Percentiles rank a stretch among this genome's conserved stretches.
Conservation (phyloP, 1,140 invertebrate species). For the Cydia strobilella region DNA sequence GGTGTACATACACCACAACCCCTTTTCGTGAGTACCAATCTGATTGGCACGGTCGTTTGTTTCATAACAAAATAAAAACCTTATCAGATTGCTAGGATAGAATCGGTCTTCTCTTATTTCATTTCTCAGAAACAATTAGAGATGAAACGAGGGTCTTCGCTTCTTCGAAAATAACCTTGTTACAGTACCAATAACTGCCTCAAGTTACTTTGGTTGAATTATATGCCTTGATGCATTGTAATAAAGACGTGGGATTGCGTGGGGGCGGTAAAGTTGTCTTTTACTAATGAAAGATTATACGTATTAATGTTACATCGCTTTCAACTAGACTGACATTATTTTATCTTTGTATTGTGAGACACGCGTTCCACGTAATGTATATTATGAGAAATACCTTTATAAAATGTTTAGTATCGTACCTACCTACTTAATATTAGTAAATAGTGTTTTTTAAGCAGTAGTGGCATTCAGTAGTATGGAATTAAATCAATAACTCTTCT, state of each 20-base stretch:
- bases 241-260: background rate
- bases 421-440: background rate
- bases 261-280: background rate
- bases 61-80: no score
- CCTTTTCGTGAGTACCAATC: background rate
- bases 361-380: background rate
- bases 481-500: no score
- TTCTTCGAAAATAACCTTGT: conserved; percentile 46
- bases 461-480: no score
- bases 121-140: conserved; percentile 60
- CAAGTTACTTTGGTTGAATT: conserved; percentile 26
- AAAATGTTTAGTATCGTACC: background rate
- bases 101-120: conserved; percentile 33
- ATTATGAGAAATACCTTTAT: background rate
- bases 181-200: conserved; percentile 32
- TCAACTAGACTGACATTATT: conserved; percentile 22
- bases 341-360: conserved; percentile 10
- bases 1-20: no score
- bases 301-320: background rate
- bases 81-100: no score
- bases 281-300: conserved; percentile 26
- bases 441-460: background rate
- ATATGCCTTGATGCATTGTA: background rate
- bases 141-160: conserved; percentile 51
- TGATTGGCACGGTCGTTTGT: no score